These are phyloP conservation scores for Pachycephus smyrnensis DNA, from an alignment of 2,888 invertebrate genomes.

Conservation along the genomic window DNA sequence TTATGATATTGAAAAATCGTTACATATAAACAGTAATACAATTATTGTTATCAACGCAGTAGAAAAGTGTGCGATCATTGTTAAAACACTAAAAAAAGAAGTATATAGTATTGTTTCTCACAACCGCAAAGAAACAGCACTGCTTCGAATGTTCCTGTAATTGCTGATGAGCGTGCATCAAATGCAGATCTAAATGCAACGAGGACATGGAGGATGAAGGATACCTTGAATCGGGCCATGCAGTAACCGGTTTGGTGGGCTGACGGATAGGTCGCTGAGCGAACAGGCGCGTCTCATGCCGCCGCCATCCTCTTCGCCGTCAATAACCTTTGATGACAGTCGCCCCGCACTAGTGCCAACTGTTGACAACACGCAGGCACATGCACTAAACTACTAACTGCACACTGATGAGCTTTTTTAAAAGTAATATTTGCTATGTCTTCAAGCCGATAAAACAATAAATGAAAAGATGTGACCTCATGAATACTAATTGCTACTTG, in stretches of 20 bases:
- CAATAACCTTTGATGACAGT: conserved; percentile 60
- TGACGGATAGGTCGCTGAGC: conserved; percentile 80
- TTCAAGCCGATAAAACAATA: neutral
- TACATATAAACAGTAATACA: neutral
- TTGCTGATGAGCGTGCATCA: neutral
- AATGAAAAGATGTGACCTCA: neutral
- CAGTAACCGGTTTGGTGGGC: conserved; percentile 73
- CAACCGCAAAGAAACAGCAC: conserved; percentile 40
- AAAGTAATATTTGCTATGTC: neutral
- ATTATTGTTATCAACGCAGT: neutral
- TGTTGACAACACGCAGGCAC: conserved; percentile 57
- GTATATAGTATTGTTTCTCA: conserved; percentile 44
- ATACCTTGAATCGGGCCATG: conserved; percentile 73
- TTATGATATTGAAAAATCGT: neutral
- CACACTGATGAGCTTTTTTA: neutral
- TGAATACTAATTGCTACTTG: neutral
- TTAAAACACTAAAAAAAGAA: conserved; percentile 3
- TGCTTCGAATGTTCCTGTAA: neutral
- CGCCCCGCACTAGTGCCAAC: conserved; percentile 61
- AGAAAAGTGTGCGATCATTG: neutral
- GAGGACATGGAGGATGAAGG: conserved; percentile 34
- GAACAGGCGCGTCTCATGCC: conserved; percentile 85
- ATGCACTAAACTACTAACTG: conserved; percentile 54
- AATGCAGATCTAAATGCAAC: neutral
- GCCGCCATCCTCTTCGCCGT: conserved; percentile 68